A percentile compares a stretch with the other conserved stretches of the same genome.
These are phyloP conservation scores for Orussus abietinus DNA, from an alignment of 1,140 invertebrate species.

Conservation along the genomic window DNA sequence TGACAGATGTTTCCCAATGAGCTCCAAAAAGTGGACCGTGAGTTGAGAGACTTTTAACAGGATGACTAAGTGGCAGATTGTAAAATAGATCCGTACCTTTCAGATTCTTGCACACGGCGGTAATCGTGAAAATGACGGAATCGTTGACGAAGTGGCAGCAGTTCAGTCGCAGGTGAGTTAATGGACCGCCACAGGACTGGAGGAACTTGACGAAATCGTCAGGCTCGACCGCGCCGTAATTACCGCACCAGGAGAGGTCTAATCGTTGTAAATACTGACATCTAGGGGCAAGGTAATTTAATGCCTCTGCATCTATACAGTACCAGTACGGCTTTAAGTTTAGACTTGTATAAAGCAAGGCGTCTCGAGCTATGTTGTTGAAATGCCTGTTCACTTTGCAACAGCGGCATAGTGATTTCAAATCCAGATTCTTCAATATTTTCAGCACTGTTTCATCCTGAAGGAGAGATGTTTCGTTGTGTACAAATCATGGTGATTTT, in stretches of 20 bases:
- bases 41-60: slow-evolving; percentile 6
- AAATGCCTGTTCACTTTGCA: slow-evolving; percentile 74
- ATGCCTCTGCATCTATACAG: slow-evolving; percentile 56
- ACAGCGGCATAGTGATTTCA: slow-evolving; percentile 70
- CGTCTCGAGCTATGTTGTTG: slow-evolving; percentile 69
- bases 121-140: slow-evolving; percentile 59
- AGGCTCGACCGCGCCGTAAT: slow-evolving; percentile 60
- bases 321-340: slow-evolving; percentile 74
- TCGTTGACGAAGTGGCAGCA: slow-evolving; percentile 73
- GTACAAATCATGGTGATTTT: too few species aligned
- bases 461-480: slow-evolving; percentile 23
- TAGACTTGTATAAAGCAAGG: slow-evolving; percentile 71
- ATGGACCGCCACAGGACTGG: slow-evolving; percentile 58
- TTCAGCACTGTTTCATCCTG: slow-evolving; percentile 70
- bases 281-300: slow-evolving; percentile 53
- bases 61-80: background rate
- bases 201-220: slow-evolving; percentile 64
- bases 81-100: slow-evolving; percentile 57
- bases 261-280: slow-evolving; percentile 71
- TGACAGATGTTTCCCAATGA: slow-evolving; percentile 6
- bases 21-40: background rate
- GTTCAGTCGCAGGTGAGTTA: slow-evolving; percentile 70
- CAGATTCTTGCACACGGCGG: slow-evolving; percentile 62
- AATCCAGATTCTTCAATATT: slow-evolving; percentile 74
- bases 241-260: slow-evolving; percentile 87